Percentiles rank a stretch among this genome's conserved stretches.
These are phyloP conservation scores for Trichomycterus rosablanca DNA, from an alignment of 2,113 vertebrate genomes.

Conservation along the genomic window DNA sequence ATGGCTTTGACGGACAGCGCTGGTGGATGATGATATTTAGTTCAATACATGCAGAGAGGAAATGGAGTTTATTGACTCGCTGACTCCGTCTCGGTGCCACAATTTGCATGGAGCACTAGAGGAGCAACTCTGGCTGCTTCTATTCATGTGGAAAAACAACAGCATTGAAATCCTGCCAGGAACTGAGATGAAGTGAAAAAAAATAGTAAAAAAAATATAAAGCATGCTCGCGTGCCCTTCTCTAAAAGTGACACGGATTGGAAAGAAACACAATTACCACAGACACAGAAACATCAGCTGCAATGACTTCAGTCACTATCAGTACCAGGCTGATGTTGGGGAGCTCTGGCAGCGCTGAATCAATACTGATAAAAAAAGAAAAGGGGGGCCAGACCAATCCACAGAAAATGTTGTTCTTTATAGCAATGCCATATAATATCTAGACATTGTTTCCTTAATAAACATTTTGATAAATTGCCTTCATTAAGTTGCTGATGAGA, in stretches of 20 bases:
- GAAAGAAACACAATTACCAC: slow-evolving; percentile 46
- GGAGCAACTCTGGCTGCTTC: slow-evolving; percentile 5
- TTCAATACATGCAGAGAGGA: slow-evolving; percentile 16
- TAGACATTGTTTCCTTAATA: too few species aligned
- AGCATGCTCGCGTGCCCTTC: slow-evolving; percentile 29
- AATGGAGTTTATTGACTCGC: slow-evolving; percentile 4
- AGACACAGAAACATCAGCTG: slow-evolving; percentile 37
- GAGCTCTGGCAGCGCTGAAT: neutral
- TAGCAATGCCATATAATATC: too few species aligned
- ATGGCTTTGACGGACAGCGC: slow-evolving; percentile 9
- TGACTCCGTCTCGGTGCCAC: slow-evolving; percentile 42
- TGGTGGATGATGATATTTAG: slow-evolving; percentile 24
- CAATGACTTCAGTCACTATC: slow-evolving; percentile 13
- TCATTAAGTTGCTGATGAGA: too few species aligned
- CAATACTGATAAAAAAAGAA: too few species aligned
- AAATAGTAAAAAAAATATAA: slow-evolving; percentile 31
- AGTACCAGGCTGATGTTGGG: slow-evolving; percentile 27
- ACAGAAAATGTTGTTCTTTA: too few species aligned
- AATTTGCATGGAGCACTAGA: slow-evolving; percentile 9
- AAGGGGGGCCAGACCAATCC: too few species aligned
- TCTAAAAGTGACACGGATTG: slow-evolving; percentile 32
- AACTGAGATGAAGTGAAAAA: neutral
- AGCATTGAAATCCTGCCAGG: slow-evolving; percentile 32
- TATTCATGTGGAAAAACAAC: slow-evolving; percentile 38
- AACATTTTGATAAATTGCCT: too few species aligned